These are phyloP conservation scores for Dioctria rufipes DNA, from an alignment of 2,888 invertebrate genomes.

Conservation along the genomic window DNA sequence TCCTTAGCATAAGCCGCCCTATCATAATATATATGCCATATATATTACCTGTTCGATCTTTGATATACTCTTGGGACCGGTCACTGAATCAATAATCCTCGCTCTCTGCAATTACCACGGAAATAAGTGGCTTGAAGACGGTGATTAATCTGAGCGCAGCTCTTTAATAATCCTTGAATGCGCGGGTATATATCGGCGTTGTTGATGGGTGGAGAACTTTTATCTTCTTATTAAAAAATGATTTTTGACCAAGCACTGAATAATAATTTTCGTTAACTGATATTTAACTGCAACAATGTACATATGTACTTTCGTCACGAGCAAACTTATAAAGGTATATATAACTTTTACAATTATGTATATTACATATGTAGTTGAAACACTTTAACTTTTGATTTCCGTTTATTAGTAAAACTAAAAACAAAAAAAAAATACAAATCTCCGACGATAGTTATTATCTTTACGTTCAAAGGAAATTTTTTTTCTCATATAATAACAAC, in stretches of 20 bases:
- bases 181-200: neutral
- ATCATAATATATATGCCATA: neutral
- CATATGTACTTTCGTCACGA: conserved; percentile 2
- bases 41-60: conserved; percentile 27
- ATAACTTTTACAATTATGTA: neutral
- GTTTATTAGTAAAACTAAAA: conserved; percentile 8
- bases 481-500: neutral
- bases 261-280: conserved; percentile 18
- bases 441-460: neutral
- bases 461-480: neutral
- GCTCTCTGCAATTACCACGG: conserved; percentile 36
- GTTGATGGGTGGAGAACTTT: conserved; percentile 4
- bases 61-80: neutral
- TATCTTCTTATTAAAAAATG: conserved; percentile 13
- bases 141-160: conserved; percentile 29
- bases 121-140: conserved; percentile 11
- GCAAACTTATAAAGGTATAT: conserved; percentile 1
- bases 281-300: conserved; percentile 2
- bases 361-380: neutral
- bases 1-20: conserved; percentile 12
- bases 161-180: conserved; percentile 43
- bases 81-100: conserved; percentile 48
- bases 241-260: conserved; percentile 17
- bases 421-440: conserved; percentile 1
- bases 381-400: conserved; percentile 24